Conservation (phyloP, 2,888 invertebrate species). For the Apamea epomidion region DNA sequence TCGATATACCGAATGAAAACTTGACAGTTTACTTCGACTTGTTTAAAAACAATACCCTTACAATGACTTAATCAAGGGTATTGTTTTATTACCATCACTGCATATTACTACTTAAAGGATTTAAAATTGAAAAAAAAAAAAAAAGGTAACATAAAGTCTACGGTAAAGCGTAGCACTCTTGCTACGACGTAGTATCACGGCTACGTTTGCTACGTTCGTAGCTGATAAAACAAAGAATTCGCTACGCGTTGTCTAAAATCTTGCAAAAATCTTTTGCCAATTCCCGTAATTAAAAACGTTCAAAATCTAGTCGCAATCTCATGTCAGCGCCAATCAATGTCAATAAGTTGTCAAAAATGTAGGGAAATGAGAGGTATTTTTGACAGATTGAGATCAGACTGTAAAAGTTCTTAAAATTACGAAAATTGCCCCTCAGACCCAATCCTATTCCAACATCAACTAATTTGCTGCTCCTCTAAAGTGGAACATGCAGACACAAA, state of each 20-base stretch:
- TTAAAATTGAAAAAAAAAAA: not conserved
- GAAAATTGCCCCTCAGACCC: not conserved
- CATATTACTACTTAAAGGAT: not conserved
- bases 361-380: too few species aligned
- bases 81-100: not conserved
- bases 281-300: too few species aligned
- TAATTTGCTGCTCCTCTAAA: slow-evolving; percentile 32
- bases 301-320: too few species aligned
- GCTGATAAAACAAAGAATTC: not conserved
- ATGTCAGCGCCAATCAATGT: too few species aligned
- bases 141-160: not conserved
- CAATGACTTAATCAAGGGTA: too few species aligned
- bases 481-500: slow-evolving; percentile 36
- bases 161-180: slow-evolving; percentile 3
- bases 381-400: too few species aligned
- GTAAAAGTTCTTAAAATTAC: too few species aligned
- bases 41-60: not conserved
- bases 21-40: not conserved
- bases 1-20: not conserved
- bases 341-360: too few species aligned
- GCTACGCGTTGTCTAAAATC: not conserved
- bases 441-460: slow-evolving; percentile 30
- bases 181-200: slow-evolving; percentile 30
- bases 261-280: not conserved
- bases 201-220: slow-evolving; percentile 28